These are phyloP conservation scores for Diaprepes abbreviatus DNA, from an alignment of 2,888 invertebrate genomes.

Conservation along the genomic window DNA sequence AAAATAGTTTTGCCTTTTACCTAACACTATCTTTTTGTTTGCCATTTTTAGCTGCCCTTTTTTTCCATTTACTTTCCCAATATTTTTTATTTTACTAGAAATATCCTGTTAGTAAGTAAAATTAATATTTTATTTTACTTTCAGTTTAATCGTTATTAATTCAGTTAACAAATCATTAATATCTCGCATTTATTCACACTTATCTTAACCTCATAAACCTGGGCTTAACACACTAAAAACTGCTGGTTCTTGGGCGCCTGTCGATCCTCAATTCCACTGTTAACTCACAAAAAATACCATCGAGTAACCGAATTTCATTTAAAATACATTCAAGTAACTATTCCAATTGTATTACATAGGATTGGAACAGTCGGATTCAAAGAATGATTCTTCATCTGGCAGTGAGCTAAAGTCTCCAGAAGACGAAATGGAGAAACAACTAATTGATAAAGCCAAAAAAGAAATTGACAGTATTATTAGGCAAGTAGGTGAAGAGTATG, in stretches of 20 bases:
- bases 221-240: conserved; percentile 8
- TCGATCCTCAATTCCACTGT: background rate
- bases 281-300: conserved; percentile 28
- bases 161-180: background rate
- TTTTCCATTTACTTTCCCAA: background rate
- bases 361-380: conserved; percentile 23
- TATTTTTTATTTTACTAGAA: too few relatives aligned
- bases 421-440: conserved; percentile 13
- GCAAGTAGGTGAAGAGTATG: conserved; percentile 63
- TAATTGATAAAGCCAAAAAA: conserved; percentile 53
- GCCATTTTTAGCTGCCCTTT: background rate
- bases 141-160: background rate
- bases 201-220: conserved; percentile 21
- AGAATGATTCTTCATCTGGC: conserved; percentile 19
- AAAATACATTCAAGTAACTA: conserved; percentile 7
- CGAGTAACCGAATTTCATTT: background rate
- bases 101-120: too few relatives aligned
- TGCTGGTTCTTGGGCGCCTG: conserved; percentile 20
- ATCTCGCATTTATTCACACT: background rate
- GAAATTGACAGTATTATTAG: conserved; percentile 64
- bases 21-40: background rate
- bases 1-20: too few relatives aligned
- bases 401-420: conserved; percentile 12
- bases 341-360: conserved; percentile 19
- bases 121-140: background rate